Evolutionary conservation across 1,140 invertebrate species (phyloP), one percentile per base, ranked within the genome.

Genomic region (Littorina saxatilis): DNA sequence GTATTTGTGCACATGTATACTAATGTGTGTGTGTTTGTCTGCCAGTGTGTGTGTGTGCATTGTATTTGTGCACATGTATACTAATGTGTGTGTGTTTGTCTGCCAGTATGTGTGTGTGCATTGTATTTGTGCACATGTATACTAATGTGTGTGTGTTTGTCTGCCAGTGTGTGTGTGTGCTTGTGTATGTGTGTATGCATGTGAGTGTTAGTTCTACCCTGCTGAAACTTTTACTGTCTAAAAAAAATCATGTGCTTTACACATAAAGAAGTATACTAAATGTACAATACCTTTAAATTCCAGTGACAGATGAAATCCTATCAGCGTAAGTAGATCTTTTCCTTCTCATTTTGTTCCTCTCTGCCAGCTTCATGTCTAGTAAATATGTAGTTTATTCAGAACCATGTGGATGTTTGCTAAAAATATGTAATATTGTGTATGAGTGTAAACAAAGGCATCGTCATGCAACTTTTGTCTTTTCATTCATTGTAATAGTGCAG

Each of bases 261-360:
- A n/a, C n/a, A n/a, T n/a, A n/a, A n/a, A n/a, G n/a, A n/a, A n/a
- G n/a, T n/a, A n/a, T n/a, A n/a, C n/a, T n/a, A n/a, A n/a, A n/a
- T n/a, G n/a, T n/a, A n/a, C n/a, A n/a, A n/a, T n/a, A n/a, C n/a
- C n/a, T n/a, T n/a, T n/a, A n/a, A n/a, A n/a, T 72, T 72, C 17
- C 68, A 72, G 68, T 72, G 68, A 72, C 68, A n/a, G 68, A 72
- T 20, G 68, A 72, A 37, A 72, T 72, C 20, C 68, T 72, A 0
- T 72, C 68, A 5, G 68, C 68, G 68, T 72, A 40, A 72, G 68
- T 72, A 39, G 13, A 23, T 7, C 15, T 68, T 27, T 68, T 68
- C 35, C 11, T 23, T 58, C n/a, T n/a, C n/a, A n/a, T n/a, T n/a
- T n/a, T n/a, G n/a, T n/a, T n/a, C n/a, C n/a, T n/a, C n/a, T n/a